Conservation (phyloP, 2,888 invertebrate species). For the Cosmorhoe ocellata region DNA sequence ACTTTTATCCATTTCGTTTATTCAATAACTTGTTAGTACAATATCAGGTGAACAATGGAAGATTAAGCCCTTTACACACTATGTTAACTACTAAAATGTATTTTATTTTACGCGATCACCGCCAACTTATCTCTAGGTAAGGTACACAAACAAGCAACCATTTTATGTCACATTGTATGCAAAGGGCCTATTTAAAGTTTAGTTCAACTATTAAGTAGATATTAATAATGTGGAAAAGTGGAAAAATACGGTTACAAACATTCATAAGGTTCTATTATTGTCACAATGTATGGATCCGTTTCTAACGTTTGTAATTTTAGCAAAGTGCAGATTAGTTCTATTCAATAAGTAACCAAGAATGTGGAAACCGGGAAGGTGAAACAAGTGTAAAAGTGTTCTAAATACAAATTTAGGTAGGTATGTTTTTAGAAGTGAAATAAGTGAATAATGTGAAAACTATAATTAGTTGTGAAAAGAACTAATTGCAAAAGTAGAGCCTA, state of each 20-base stretch:
- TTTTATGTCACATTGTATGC: conserved; percentile 1
- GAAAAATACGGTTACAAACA: conserved; percentile 64
- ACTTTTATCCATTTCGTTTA: conserved; percentile 29
- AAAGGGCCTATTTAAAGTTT: neutral
- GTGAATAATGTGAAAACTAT: too few relatives aligned
- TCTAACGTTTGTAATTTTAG: conserved; percentile 20
- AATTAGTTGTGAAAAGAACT: too few relatives aligned
- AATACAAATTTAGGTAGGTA: too few relatives aligned
- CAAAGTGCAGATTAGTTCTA: neutral
- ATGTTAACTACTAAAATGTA: neutral
- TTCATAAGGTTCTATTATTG: conserved; percentile 66
- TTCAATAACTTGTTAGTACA: conserved; percentile 46
- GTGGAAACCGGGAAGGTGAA: too few relatives aligned
- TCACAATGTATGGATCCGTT: conserved; percentile 50
- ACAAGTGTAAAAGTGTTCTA: too few relatives aligned
- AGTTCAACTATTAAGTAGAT: conserved; percentile 1
- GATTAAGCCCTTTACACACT: conserved; percentile 5
- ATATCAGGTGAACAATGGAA: conserved; percentile 41
- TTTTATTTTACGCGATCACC: too few relatives aligned
- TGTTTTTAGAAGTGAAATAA: too few relatives aligned
- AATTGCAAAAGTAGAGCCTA: too few relatives aligned
- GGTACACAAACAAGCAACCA: too few relatives aligned
- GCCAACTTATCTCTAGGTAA: too few relatives aligned
- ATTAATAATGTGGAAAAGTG: conserved; percentile 67
- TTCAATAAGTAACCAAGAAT: neutral